Base-by-base conservation (phyloP, 1,140 invertebrate genomes). In the Nasonia longicornis region DNA sequence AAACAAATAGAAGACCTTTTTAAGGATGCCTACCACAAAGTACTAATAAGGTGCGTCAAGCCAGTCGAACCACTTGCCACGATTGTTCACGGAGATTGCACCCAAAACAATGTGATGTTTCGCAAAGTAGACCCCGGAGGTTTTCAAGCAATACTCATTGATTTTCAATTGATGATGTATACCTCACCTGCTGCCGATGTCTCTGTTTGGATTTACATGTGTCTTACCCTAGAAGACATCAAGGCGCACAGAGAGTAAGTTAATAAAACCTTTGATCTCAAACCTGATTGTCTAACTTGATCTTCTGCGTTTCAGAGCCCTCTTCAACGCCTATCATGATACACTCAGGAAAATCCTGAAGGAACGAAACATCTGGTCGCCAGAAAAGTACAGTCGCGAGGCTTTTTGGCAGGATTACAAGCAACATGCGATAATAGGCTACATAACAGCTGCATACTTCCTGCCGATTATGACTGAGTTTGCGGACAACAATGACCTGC, bases 1-100 rank as follows among this genome's bases (percentile, higher is more conserved):
- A 35, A 73, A 52, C 84, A 87, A 31, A 71, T 87, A 10, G 74
- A 84, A 8, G 66, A n/a, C 20, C n/a, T 81, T 20, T 63, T 88
- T 0, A 6, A 52, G 2, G 48, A 86, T 67, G n/a, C 10, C 0
- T 86, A 35, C 26, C 20, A 80, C 0, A 81, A 79, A 0, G 4
- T 87, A 3, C 31, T 86, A n/a, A 2, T 84, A 14, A 77, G 76
- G 14, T 12, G 20, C 10, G 1, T 77, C 0, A 63, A 84, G 6
- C 80, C 86, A 0, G 48, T 73, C 2, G 88, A 89, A 35, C 86
- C 88, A 0, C 69, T 90, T 7, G 85, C 89, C 0, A 87, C 87
- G 0, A 29, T 92, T 0, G 87, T 87, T 80, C 91, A 91, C 80
- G 91, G 90, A 4, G 90, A 91, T 79, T 88, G 88, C 26, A 89